Evolutionary conservation across 1,140 invertebrate genomes (phyloP).

Genomic region (Ceratina japonica): DNA sequence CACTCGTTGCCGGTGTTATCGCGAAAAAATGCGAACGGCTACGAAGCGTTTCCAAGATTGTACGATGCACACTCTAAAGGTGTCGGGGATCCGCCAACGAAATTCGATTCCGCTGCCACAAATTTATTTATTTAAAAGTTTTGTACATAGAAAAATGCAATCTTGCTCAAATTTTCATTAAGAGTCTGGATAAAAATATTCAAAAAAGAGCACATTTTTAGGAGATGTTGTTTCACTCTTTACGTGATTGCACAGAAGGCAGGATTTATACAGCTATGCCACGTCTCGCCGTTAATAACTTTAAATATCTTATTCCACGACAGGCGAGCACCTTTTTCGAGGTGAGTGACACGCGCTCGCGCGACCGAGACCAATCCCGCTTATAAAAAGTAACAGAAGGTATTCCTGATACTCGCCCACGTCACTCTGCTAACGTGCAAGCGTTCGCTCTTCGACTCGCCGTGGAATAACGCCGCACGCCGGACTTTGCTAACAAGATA

Average conservation of each 20-base stretch:
- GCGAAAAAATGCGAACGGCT: neutral
- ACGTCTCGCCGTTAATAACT: conserved; percentile 37
- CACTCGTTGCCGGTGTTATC: conserved; percentile 19
- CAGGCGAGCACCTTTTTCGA: conserved; percentile 28
- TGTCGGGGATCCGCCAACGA: conserved; percentile 12
- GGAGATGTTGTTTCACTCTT: conserved; percentile 12
- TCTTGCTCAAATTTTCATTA: too few species aligned
- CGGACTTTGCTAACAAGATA: too few species aligned
- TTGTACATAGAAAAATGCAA: neutral
- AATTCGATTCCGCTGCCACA: conserved; percentile 17
- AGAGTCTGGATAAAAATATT: neutral
- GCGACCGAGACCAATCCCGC: conserved; percentile 13
- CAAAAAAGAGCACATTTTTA: neutral
- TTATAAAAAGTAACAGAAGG: conserved; percentile 39
- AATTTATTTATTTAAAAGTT: conserved; percentile 57
- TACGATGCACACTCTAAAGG: neutral
- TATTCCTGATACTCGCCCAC: conserved; percentile 53
- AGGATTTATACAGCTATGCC: conserved; percentile 40
- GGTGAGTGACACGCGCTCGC: conserved; percentile 28
- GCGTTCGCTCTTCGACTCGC: neutral
- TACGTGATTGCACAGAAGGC: conserved; percentile 43
- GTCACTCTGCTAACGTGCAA: conserved; percentile 26
- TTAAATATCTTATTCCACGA: conserved; percentile 37
- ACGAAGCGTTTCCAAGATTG: conserved; percentile 30
- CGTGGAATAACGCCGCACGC: neutral